Evolutionary conservation across 2,113 vertebrate genomes (phyloP).

Genomic region (Leptocoma aspasia): DNA sequence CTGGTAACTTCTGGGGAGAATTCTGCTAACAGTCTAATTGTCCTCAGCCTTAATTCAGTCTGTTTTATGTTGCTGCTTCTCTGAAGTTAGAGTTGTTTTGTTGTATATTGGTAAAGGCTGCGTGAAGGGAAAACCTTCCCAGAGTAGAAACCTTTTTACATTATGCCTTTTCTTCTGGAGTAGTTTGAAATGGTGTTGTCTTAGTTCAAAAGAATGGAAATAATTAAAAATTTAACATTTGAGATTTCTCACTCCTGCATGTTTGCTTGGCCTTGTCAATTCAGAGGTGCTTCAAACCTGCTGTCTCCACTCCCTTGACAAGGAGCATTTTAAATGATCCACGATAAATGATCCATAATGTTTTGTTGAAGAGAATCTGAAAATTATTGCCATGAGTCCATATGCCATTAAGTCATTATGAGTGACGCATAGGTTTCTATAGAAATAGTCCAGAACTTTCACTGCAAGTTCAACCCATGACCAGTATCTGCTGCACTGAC

Average conservation of each 20-base stretch:
- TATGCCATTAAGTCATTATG: neutral
- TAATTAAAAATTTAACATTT: neutral
- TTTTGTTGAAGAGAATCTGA: neutral
- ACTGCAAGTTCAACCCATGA: neutral
- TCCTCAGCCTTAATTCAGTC: neutral
- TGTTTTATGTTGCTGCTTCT: neutral
- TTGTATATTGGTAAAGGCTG: neutral
- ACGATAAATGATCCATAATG: neutral
- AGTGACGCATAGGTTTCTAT: neutral
- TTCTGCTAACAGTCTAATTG: neutral
- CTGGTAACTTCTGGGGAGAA: neutral
- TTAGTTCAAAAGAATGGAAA: neutral
- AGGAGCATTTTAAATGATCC: neutral
- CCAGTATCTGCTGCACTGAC: neutral
- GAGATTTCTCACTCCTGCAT: neutral
- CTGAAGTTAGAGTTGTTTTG: neutral
- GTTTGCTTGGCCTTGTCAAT: neutral
- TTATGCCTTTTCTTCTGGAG: neutral
- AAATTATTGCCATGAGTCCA: neutral
- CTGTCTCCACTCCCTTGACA: neutral
- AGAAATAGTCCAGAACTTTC: neutral
- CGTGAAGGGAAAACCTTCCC: neutral
- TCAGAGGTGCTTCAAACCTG: neutral
- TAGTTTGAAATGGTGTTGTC: neutral
- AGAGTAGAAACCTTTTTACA: neutral